Evolutionary conservation across 2,113 vertebrate genomes (phyloP), one percentile per base, ranked within the genome.

Genomic region (Prolemur simus): DNA sequence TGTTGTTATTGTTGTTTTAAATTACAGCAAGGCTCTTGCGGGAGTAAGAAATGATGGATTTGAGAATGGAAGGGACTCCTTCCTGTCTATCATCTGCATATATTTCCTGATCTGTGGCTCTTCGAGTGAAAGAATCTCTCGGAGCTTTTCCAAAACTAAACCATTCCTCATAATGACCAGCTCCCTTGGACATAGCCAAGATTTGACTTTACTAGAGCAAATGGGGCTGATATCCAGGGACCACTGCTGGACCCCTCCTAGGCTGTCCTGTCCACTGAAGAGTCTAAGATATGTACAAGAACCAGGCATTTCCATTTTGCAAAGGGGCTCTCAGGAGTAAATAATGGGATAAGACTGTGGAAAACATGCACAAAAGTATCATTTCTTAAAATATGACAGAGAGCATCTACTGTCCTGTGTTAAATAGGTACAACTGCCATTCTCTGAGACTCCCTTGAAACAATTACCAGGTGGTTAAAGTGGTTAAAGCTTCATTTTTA

Each of bases 251-350:
- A 47, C 1, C 21, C 34, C 5, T 87, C 47, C 45, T 34, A 64
- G 23, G 25, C 11, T 81, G 47, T 45, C 42, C 37, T 20, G 10
- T 14, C 14, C 60, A 49, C 34, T 58, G 21, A 87, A 68, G 29
- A 37, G 63, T 78, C 52, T 60, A 94, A 73, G 27, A 80, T 14
- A 60, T 25, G 34, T 91, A 80, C 34, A 93, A 83, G 32, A 88
- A 84, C 47, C 49, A 85, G 39, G 32, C 37, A 78, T 77, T 95
- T 68, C 45, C 82, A 32, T 95, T 96, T 90, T 97, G 42, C 15
- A 87, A 76, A 69, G 71, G 52, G 13, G 21, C 17, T 63, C 42
- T 82, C 32, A 77, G 39, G n/a, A 71, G 23, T 56, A 66, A 91
- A 77, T 47, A 92, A 52, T 63, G 49, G 52, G 49, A 91, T 34